Conservation (phyloP, 2,797 vertebrate genomes). For the Lateolabrax maculatus region DNA sequence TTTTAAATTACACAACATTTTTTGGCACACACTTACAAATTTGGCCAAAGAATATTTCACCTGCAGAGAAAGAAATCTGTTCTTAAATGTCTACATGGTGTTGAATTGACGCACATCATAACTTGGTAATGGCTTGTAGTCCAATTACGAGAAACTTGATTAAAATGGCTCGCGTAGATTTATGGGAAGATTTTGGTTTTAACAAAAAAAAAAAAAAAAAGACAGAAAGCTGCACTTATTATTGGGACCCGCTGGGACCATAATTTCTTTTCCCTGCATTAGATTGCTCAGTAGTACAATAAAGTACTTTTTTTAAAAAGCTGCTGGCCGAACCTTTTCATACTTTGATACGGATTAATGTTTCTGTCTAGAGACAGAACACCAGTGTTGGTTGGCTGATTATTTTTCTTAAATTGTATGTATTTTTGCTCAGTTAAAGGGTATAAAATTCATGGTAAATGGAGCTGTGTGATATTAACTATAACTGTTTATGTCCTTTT, state of each 20-base stretch:
- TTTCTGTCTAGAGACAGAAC: not conserved
- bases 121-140: constrained; percentile 10
- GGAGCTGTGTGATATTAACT: not conserved
- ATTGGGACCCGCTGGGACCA: not conserved
- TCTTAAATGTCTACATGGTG: not conserved
- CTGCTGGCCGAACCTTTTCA: constrained; percentile 21
- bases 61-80: constrained; percentile 18
- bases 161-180: not conserved
- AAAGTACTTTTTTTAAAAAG: not conserved
- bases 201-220: constrained; percentile 7
- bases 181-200: constrained; percentile 6
- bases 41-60: constrained; percentile 18
- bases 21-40: constrained; percentile 16
- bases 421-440: not conserved
- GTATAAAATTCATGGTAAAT: not conserved
- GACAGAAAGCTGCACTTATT: constrained; percentile 24
- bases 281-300: constrained; percentile 11
- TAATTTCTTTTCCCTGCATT: constrained; percentile 19
- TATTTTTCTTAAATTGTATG: no score
- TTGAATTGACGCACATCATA: constrained; percentile 14
- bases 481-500: not conserved
- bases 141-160: constrained; percentile 7
- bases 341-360: constrained; percentile 10
- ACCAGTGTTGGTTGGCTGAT: not conserved
- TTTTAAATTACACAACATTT: constrained; percentile 50